phyloP scores from a whole-genome alignment of 30 jellyfish, hydroid and myxozoan genomes.

The Aurelia coerulea region DNA sequence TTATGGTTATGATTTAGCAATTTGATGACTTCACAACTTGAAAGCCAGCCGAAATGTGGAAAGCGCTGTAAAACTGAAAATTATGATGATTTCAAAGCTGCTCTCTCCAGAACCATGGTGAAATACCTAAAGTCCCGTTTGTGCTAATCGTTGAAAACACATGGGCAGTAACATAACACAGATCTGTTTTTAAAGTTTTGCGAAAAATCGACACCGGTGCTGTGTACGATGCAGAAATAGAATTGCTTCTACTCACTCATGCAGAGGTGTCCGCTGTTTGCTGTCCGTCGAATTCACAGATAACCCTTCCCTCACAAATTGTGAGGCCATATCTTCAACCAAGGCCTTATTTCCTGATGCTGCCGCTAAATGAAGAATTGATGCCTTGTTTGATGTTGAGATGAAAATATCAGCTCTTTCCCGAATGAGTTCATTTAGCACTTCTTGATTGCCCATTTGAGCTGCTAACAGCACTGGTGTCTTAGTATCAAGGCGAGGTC shows the following conservation, averaged over 20 bases:
- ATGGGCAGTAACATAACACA: no score
- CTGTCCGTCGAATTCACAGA: conserved; percentile 6
- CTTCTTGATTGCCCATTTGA: conserved; percentile 36
- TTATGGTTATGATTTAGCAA: no score
- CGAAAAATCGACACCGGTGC: no score
- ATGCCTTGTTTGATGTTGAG: neutral
- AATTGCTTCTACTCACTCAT: conserved; percentile 16
- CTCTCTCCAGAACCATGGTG: no score
- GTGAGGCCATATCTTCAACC: conserved; percentile 8
- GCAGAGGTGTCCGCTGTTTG: conserved; percentile 39
- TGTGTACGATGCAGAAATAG: no score
- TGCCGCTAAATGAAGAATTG: conserved; percentile 33
- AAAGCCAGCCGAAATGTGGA: no score
- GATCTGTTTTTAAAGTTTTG: no score
- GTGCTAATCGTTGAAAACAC: no score
- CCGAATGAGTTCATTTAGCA: conserved; percentile 1
- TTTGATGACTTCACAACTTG: no score
- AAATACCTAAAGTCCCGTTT: no score
- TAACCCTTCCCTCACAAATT: neutral
- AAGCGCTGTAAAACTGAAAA: no score
- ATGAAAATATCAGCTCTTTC: conserved; percentile 33
- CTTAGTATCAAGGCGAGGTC: conserved; percentile 37
- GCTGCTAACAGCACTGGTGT: conserved; percentile 38
- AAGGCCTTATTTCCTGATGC: conserved; percentile 13
- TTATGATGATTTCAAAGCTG: no score